Evolutionary conservation across 2,797 vertebrate genomes (phyloP).

Genomic region (Xenentodon cancila): DNA sequence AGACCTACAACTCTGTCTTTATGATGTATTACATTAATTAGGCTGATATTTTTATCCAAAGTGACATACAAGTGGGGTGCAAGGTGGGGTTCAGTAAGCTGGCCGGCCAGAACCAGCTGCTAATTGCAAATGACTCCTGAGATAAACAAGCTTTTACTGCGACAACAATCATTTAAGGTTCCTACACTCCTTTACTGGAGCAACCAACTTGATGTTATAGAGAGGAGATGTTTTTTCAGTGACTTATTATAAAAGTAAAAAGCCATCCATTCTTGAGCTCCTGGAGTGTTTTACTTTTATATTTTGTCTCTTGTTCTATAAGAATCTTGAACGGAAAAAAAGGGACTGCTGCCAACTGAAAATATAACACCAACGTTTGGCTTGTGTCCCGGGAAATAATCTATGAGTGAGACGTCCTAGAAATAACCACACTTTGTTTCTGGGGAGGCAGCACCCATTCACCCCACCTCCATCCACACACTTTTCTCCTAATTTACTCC

Average conservation of each 20-base stretch:
- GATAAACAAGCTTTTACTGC: background rate
- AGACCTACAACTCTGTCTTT: too few relatives aligned
- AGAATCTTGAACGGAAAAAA: slow-evolving; percentile 36
- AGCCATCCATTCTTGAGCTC: background rate
- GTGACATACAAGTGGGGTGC: too few relatives aligned
- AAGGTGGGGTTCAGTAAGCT: too few relatives aligned
- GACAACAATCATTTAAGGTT: too few relatives aligned
- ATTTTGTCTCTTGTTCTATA: slow-evolving; percentile 11
- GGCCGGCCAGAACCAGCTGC: too few relatives aligned
- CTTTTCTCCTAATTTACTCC: slow-evolving; percentile 50
- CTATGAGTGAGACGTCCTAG: slow-evolving; percentile 28
- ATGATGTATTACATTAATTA: background rate
- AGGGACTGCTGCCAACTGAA: slow-evolving; percentile 7
- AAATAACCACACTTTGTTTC: slow-evolving; percentile 40
- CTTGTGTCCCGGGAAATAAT: slow-evolving; percentile 62
- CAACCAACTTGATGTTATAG: too few relatives aligned
- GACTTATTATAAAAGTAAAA: too few relatives aligned
- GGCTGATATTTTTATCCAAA: too few relatives aligned
- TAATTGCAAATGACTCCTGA: background rate
- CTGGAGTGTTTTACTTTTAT: background rate
- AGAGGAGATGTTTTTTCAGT: too few relatives aligned
- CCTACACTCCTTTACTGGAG: too few relatives aligned
- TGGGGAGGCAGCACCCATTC: slow-evolving; percentile 36
- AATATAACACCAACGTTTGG: slow-evolving; percentile 41
- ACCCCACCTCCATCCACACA: slow-evolving; percentile 22